Conservation (phyloP, 2,888 invertebrate genomes). For the Digitonthophagus gazella region DNA sequence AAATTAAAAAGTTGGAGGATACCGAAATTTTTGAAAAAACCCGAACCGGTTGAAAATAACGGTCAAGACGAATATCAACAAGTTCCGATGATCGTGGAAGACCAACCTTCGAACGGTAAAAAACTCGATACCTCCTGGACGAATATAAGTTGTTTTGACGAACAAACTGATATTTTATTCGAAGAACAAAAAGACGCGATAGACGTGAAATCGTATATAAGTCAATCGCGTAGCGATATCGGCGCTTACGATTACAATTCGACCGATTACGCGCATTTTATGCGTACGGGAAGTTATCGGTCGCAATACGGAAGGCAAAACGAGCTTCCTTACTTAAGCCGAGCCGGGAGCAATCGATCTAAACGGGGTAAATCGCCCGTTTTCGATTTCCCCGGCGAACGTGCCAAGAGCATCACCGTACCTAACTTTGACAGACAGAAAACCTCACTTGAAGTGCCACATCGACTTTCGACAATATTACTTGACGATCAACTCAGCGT, state of each 20-base stretch:
- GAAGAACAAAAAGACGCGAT: conserved; percentile 58
- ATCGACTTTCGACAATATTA: conserved; percentile 41
- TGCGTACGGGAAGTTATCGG: conserved; percentile 68
- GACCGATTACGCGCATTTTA: conserved; percentile 58
- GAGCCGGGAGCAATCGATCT: conserved; percentile 51
- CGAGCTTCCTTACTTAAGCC: conserved; percentile 47
- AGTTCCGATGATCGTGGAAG: conserved; percentile 58
- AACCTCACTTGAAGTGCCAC: conserved; percentile 50
- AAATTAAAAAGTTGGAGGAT: conserved; percentile 69
- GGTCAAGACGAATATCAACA: conserved; percentile 55
- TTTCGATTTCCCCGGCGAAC: conserved; percentile 43
- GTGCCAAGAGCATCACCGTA: conserved; percentile 43
- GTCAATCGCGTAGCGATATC: conserved; percentile 72
- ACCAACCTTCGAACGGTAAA: conserved; percentile 23
- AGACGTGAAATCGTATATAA: conserved; percentile 70
- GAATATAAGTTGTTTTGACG: conserved; percentile 32
- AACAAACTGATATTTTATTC: conserved; percentile 29
- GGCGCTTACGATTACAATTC: conserved; percentile 48
- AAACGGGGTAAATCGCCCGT: conserved; percentile 53
- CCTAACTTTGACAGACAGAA: conserved; percentile 50
- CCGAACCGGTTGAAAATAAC: conserved; percentile 50
- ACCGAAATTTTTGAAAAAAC: conserved; percentile 65
- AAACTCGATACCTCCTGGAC: conserved; percentile 26
- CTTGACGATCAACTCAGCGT: conserved; percentile 68
- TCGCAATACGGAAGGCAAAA: conserved; percentile 65